Base-by-base conservation (phyloP, 2,888 invertebrate genomes). In the Philopedon plagiatum region DNA sequence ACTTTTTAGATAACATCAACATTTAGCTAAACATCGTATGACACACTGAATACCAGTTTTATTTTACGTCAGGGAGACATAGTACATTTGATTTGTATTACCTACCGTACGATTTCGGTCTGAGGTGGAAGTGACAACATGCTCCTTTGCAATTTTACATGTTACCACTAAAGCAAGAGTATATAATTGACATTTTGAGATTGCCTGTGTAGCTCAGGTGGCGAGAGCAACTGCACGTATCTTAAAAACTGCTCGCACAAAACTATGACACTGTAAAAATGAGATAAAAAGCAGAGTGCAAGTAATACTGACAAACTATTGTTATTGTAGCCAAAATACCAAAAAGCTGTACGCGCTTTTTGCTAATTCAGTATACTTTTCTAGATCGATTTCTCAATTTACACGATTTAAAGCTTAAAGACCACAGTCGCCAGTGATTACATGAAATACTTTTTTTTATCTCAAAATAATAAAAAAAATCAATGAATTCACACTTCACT, bases 91-190 rank as follows among this genome's bases (percentile, higher is more conserved):
- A 29, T 51, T 49, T 67, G 37, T 60, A 63, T 74, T 74, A 72
- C 74, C 71, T 72, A 74, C 72, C 71, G 68, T 68, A 81, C n/a
- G n/a, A n/a, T 84, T 84, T 84, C 83, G 84, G 85, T 84, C 85
- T 83, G 75, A 82, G 82, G 83, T 81, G 83, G 84, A 82, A 77
- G 78, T 83, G 81, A 82, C 75, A 56, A 64, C 49, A 60, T 65
- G 65, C 69, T 57, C 64, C 54, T 8, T 46, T 46, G 46, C 49
- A 18, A 37, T 56, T 49, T 72, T 62, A 69, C 51, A 57, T 23
- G 60, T 46, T 57, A 60, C 62, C 39, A 68, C 46, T 49, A 63
- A 46, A 13, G n/a, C n/a, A n/a, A n/a, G n/a, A n/a, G 18, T 54
- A 29, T 54, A 29, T 29, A 54, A 29, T 13, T 15, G 15, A 8